Evolutionary conservation across 35 echinoderm and acorn worm genomes (phyloP).

Genomic region (Ophioderma brevispina): DNA sequence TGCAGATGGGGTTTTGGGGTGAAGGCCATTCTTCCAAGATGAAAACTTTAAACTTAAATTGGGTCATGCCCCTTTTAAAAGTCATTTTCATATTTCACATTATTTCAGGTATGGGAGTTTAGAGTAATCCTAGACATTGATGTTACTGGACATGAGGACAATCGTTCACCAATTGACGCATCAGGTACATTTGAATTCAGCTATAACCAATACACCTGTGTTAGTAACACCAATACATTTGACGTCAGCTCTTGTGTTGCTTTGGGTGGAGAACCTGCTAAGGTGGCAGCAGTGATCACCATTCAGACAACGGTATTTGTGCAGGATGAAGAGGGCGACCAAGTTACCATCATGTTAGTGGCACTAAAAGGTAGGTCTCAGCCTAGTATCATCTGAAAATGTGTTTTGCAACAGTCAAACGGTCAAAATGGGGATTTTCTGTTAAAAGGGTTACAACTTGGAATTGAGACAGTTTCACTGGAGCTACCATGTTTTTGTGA

Average conservation of each 20-base stretch:
- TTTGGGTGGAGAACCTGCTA: slow-evolving; percentile 14
- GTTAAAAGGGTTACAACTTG: too few species aligned
- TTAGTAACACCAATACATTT: slow-evolving; percentile 5
- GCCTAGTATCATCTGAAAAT: neutral
- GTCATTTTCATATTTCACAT: slow-evolving; percentile 7
- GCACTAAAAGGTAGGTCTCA: slow-evolving; percentile 59
- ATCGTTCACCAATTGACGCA: slow-evolving; percentile 68
- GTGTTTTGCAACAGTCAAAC: too few species aligned
- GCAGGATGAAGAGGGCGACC: slow-evolving; percentile 68
- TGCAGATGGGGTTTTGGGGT: too few species aligned
- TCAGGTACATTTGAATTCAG: slow-evolving; percentile 71
- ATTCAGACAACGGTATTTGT: slow-evolving; percentile 79
- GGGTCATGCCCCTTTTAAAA: too few species aligned
- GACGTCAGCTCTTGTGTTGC: slow-evolving; percentile 18
- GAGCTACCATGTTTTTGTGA: too few species aligned
- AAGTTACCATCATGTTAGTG: slow-evolving; percentile 63
- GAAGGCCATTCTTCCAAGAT: too few species aligned
- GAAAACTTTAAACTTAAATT: too few species aligned
- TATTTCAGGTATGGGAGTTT: slow-evolving; percentile 72
- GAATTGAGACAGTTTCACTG: too few species aligned
- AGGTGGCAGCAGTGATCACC: slow-evolving; percentile 68
- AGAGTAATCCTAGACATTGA: slow-evolving; percentile 71
- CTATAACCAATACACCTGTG: slow-evolving; percentile 55
- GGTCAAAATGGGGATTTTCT: too few species aligned
- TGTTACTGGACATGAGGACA: slow-evolving; percentile 20